A percentile compares a stretch with the other conserved stretches of the same genome.
Conservation (phyloP, 2,797 vertebrate species). For the Cichlasoma orientale region DNA sequence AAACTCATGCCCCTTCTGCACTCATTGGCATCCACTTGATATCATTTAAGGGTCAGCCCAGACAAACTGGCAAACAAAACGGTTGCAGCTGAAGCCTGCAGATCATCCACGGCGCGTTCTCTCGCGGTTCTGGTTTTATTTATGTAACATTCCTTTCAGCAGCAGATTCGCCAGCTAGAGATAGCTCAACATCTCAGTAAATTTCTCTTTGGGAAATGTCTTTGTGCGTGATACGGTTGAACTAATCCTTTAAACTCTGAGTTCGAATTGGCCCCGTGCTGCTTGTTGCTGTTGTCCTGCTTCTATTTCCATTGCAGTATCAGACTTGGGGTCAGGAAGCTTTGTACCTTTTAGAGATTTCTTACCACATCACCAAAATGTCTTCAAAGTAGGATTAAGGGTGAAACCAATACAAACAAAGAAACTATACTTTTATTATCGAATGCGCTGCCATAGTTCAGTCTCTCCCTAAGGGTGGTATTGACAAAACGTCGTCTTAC, state of each 20-base stretch:
- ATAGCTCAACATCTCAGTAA: neutral
- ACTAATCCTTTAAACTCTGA: neutral
- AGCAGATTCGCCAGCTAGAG: neutral
- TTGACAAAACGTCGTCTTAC: conserved; percentile 47
- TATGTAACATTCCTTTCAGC: neutral
- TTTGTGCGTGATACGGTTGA: neutral
- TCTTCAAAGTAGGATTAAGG: conserved; percentile 23
- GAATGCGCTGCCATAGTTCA: conserved; percentile 19
- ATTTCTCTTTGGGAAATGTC: neutral
- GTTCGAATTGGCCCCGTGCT: neutral
- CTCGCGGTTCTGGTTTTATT: neutral
- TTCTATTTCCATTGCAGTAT: neutral
- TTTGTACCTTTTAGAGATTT: conserved; percentile 5
- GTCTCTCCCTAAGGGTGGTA: conserved; percentile 27
- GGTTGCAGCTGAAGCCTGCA: neutral
- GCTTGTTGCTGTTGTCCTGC: conserved; percentile 4
- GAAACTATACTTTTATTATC: conserved; percentile 22
- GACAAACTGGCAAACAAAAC: conserved; percentile 5
- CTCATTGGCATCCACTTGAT: conserved; percentile 25
- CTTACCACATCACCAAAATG: neutral
- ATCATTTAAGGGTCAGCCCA: conserved; percentile 22
- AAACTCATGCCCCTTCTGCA: conserved; percentile 15
- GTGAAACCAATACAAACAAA: conserved; percentile 23
- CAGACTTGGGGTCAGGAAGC: conserved; percentile 6
- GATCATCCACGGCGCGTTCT: neutral